phyloP scores from a whole-genome alignment of 1,140 invertebrate genomes.

The Globodera rostochiensis region DNA sequence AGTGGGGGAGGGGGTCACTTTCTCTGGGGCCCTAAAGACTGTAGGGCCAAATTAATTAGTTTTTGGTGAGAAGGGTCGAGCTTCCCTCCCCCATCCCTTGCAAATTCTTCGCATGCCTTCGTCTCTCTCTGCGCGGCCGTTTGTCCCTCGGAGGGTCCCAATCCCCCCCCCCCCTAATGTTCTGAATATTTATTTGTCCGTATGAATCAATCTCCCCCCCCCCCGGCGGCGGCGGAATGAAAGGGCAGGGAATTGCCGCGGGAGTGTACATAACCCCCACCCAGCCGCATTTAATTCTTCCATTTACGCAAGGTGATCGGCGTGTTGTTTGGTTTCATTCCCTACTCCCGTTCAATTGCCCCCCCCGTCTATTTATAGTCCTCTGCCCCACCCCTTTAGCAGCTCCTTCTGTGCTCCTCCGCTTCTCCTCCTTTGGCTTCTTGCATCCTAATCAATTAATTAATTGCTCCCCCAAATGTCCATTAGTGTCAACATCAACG shows the following conservation, averaged over 20 bases:
- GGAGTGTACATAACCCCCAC: background rate
- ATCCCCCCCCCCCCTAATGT: background rate
- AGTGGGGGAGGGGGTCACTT: background rate
- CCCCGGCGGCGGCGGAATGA: background rate
- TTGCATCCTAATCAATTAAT: background rate
- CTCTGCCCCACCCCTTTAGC: background rate
- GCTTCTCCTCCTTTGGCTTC: background rate
- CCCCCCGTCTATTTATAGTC: background rate
- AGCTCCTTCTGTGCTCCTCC: background rate
- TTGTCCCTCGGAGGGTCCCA: background rate
- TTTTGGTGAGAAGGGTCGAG: background rate
- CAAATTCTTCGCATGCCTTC: background rate
- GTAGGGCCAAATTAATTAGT: background rate
- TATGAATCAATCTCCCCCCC: background rate
- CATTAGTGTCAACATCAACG: conserved; percentile 37
- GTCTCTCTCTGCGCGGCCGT: too few relatives aligned
- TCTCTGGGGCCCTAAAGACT: too few relatives aligned
- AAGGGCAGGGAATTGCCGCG: background rate
- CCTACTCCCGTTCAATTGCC: background rate
- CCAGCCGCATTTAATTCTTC: too few relatives aligned
- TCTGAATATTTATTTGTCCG: background rate
- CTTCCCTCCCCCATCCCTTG: background rate
- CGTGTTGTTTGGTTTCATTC: background rate
- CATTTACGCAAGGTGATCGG: too few relatives aligned
- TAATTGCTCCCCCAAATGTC: conserved; percentile 23